Base-by-base conservation (phyloP, 2,888 invertebrate species). In the Teinopalpus imperialis region DNA sequence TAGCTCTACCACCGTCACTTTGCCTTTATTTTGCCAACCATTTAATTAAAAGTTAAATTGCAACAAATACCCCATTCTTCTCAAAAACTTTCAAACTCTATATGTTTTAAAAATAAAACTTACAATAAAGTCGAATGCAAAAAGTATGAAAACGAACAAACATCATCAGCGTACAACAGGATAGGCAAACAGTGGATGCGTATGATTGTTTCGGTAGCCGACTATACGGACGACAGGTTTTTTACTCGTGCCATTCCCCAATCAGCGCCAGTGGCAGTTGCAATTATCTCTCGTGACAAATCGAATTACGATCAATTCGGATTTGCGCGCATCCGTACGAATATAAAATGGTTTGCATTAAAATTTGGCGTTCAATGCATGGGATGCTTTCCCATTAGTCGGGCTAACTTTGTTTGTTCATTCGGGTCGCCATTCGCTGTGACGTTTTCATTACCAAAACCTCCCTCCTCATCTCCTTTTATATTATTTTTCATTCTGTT, bases 271-370 rank as follows among this genome's bases (percentile, higher is more conserved):
- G 85, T 85, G 88, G 83, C 86, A 85, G 85, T 85, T 86, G 87
- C 88, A 88, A 88, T 88, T 88, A 88, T 88, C 87, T 76, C 80
- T 80, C 65, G 74, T 65, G 78, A 67, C 77, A 88, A 88, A 89
- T 88, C 83, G 81, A 81, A 86, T 89, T 89, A 89, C 88, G 89
- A 89, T 89, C 89, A 87, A 88, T 89, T 89, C 89, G 83, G 85
- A 89, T 88, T 89, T 87, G 88, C 76, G 80, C 82, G 81, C 79
- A 82, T 86, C 74, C 81, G 81, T 70, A 79, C 82, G 88, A 85
- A 87, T 85, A 86, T 86, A 88, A 89, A 89, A 89, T 85, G 87
- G 87, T 89, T 88, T 88, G 80, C 83, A 83, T 87, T 88, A 85
- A 87, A 89, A 88, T 87, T 88, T 88, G 76, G 74, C 79, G 76